These are phyloP conservation scores for Pseudoips prasinana DNA, from an alignment of 2,888 invertebrate species.

Conservation along the genomic window DNA sequence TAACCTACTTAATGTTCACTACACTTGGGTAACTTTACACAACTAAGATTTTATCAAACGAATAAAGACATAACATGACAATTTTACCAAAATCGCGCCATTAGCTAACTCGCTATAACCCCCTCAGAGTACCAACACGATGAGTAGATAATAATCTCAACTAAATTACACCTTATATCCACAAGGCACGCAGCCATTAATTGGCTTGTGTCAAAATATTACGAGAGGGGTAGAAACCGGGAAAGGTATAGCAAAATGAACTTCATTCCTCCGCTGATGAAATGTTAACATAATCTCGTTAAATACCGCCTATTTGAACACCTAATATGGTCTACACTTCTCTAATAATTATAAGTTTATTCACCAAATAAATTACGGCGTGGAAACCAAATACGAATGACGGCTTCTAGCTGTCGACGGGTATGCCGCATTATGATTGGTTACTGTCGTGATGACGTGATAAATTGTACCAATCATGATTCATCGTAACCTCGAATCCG, in stretches of 20 bases:
- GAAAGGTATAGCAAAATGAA: slow-evolving; percentile 9
- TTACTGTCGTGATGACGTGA: no score
- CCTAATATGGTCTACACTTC: slow-evolving; percentile 33
- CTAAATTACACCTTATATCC: slow-evolving; percentile 50
- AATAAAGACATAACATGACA: no score
- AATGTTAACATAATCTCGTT: slow-evolving; percentile 8
- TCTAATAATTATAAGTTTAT: no score
- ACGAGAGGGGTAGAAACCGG: slow-evolving; percentile 19
- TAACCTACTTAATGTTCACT: no score
- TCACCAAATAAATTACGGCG: no score
- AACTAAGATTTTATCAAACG: no score
- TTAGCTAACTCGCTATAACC: slow-evolving; percentile 7
- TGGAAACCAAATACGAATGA: no score
- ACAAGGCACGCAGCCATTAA: slow-evolving; percentile 42
- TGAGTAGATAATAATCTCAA: slow-evolving; percentile 47
- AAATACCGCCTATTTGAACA: slow-evolving; percentile 12
- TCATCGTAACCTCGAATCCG: no score
- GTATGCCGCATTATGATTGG: no score
- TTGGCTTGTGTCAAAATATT: slow-evolving; percentile 52
- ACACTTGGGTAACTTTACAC: no score
- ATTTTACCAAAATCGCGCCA: slow-evolving; percentile 19
- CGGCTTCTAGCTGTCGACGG: no score
- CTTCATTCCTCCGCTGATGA: slow-evolving; percentile 37
- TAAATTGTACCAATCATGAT: no score
- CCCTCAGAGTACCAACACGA: slow-evolving; percentile 18